Evolutionary conservation across 2,113 vertebrate genomes (phyloP), one percentile per base, ranked within the genome.

Genomic region (Caracal caracal): DNA sequence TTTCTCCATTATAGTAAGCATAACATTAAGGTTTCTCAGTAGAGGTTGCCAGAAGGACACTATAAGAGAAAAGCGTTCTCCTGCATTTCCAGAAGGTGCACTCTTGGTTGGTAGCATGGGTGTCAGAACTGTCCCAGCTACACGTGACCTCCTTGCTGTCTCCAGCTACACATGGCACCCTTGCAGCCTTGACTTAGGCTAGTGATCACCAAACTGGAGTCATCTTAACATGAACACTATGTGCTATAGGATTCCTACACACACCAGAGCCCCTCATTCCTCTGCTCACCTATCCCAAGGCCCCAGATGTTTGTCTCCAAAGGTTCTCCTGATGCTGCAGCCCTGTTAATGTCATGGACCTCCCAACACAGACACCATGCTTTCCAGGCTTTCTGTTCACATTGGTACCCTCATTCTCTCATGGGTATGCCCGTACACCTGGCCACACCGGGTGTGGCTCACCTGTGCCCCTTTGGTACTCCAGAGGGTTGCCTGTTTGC

Each of bases 391-490:
- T 37, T 59, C 33, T 51, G 17, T 30, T n/a, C 37, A 53, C 19
- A 80, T 1, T 1, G 30, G 7, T 65, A 6, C 7, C 15, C 19
- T 17, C 17, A 20, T 0, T 22, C 2, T 6, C 26, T 37, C 16
- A 9, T 43, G 43, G 37, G 15, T 68, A 6, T 35, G 17, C 3
- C 49, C 0, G 0, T 65, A 10, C 30, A 15, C 33, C 43, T 73
- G 6, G 2, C 15, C 71, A 47, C 47, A 40, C 5, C 12, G 40
- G 7, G 6, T 63, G 8, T n/a, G 43, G 51, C 8, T 68, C 28
- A 68, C 28, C 11, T 28, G 1, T 66, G 11, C 17, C 19, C 47
- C 17, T 82, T 40, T 4, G 56, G 6, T 81, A 33, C 3, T 63
- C 49, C 81, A 9, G 15, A 47, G 30, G 4, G 2, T 35, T 88